A percentile compares a stretch with the other conserved stretches of the same genome.
phyloP scores from a whole-genome alignment of 2,888 invertebrate genomes.

The Diplazon laetatorius region DNA sequence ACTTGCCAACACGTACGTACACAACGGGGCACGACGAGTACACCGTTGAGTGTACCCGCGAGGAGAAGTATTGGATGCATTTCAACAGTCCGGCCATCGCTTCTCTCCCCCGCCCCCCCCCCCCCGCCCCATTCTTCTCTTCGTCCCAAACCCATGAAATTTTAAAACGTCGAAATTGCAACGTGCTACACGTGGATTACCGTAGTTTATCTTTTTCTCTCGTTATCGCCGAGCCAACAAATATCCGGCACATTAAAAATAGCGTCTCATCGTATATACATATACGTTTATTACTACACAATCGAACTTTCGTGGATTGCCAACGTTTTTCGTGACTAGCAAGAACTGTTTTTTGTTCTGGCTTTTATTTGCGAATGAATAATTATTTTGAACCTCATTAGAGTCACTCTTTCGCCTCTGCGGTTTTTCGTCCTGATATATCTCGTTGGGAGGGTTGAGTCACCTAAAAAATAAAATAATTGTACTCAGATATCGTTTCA shows the following conservation, averaged over 20 bases:
- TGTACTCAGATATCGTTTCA: too few relatives aligned
- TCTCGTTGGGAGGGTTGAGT: too few relatives aligned
- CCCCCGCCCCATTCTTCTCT: constrained; percentile 18
- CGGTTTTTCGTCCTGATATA: too few relatives aligned
- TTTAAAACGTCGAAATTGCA: constrained; percentile 65
- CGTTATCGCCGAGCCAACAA: neutral
- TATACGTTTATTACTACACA: neutral
- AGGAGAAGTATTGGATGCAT: constrained; percentile 16
- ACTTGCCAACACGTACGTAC: neutral
- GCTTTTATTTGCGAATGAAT: too few relatives aligned
- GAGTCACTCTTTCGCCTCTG: too few relatives aligned
- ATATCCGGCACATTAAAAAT: neutral
- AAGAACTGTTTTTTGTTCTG: too few relatives aligned
- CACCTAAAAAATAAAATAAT: too few relatives aligned
- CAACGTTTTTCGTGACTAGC: too few relatives aligned
- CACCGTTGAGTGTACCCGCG: neutral
- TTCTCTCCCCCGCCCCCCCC: constrained; percentile 12
- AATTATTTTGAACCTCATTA: too few relatives aligned
- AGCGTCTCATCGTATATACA: neutral
- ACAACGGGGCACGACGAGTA: neutral
- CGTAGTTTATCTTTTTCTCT: neutral
- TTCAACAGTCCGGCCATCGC: neutral
- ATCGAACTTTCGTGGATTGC: too few relatives aligned
- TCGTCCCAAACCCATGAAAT: constrained; percentile 49
- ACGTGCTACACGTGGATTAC: constrained; percentile 7